Percentiles rank a stretch among this genome's conserved stretches.
Evolutionary conservation across 2,797 vertebrate genomes (phyloP).

Genomic region (Pseudochirops cupreus): DNA sequence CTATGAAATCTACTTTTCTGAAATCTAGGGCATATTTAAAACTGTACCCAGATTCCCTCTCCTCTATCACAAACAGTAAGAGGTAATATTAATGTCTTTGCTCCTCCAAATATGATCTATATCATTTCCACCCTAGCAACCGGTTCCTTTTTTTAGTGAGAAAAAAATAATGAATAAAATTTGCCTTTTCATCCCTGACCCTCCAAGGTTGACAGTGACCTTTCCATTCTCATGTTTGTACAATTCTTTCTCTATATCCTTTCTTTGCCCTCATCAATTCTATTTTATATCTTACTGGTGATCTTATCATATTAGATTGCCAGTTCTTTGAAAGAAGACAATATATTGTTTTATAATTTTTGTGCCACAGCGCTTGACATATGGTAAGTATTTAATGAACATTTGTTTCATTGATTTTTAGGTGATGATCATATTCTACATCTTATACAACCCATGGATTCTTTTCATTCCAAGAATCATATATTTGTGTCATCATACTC

Average conservation of each 20-base stretch:
- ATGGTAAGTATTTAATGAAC: not conserved
- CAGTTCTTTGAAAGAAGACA: not conserved
- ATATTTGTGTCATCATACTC: not conserved
- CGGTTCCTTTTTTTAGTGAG: not conserved
- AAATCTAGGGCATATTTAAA: not conserved
- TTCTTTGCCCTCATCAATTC: not conserved
- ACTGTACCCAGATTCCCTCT: not conserved
- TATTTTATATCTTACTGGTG: not conserved
- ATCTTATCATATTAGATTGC: not conserved
- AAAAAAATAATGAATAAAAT: not conserved
- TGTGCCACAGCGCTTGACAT: not conserved
- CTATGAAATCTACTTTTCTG: not conserved
- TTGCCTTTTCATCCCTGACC: not conserved
- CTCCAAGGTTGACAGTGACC: not conserved
- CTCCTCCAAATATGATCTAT: not conserved
- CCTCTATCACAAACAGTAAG: not conserved
- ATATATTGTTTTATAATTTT: not conserved
- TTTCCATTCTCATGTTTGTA: not conserved
- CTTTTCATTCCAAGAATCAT: not conserved
- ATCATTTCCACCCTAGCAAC: not conserved
- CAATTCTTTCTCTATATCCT: not conserved
- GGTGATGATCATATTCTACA: not conserved
- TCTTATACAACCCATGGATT: not conserved
- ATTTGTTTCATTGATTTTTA: not conserved
- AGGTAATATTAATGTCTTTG: not conserved